Conservation (phyloP, 2,797 vertebrate genomes). For the Telmatherina bonti region DNA sequence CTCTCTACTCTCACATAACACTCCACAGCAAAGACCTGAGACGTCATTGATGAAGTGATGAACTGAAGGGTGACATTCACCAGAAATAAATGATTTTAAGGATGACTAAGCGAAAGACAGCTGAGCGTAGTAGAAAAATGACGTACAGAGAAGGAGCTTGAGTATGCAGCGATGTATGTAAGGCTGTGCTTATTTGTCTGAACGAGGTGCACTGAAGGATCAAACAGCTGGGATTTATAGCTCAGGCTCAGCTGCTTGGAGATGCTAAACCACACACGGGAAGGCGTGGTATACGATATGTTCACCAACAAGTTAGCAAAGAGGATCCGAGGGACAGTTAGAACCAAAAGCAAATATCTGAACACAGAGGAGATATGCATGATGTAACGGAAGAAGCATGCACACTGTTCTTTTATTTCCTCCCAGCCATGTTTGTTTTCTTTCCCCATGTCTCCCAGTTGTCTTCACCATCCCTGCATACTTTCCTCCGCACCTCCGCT, state of each 20-base stretch:
- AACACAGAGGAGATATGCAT: constrained; percentile 45
- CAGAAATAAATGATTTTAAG: background rate
- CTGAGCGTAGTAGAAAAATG: background rate
- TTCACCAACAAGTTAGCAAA: constrained; percentile 19
- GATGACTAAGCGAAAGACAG: background rate
- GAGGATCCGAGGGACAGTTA: constrained; percentile 20
- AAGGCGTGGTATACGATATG: constrained; percentile 4
- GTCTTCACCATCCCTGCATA: constrained; percentile 30
- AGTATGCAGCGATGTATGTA: no score
- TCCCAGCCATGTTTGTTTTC: constrained; percentile 38
- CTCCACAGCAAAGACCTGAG: constrained; percentile 17
- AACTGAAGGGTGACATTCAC: constrained; percentile 14
- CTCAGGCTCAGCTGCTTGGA: background rate
- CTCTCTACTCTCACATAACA: background rate
- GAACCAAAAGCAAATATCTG: constrained; percentile 23
- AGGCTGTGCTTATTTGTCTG: constrained; percentile 2
- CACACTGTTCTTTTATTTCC: constrained; percentile 23
- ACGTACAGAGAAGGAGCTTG: background rate
- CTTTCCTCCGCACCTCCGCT: constrained; percentile 7
- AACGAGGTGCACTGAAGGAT: background rate
- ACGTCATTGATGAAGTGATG: constrained; percentile 26
- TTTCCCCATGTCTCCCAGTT: constrained; percentile 25
- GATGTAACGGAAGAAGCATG: constrained; percentile 38
- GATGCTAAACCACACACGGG: background rate
- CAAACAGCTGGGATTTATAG: constrained; percentile 11